Percentiles rank a stretch among this genome's conserved stretches.
phyloP scores from a whole-genome alignment of 2,888 invertebrate species.

The Apoda limacodes region DNA sequence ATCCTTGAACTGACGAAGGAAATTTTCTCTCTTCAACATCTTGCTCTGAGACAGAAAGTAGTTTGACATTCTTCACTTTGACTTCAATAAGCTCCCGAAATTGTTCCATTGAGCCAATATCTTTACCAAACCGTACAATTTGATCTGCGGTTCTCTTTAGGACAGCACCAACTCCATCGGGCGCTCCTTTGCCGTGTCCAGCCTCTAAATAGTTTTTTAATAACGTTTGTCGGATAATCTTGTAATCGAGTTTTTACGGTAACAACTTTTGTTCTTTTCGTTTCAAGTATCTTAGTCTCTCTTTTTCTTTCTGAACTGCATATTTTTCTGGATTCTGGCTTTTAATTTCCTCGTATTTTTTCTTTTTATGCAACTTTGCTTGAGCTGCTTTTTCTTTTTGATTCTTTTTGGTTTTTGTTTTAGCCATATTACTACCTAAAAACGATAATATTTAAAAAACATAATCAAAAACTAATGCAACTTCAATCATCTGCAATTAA shows the following conservation, averaged over 20 bases:
- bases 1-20: constrained; percentile 8
- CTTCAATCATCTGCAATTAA: too few relatives aligned
- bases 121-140: constrained; percentile 6
- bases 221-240: constrained; percentile 4
- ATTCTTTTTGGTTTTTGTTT: constrained; percentile 14
- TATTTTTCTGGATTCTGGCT: constrained; percentile 5
- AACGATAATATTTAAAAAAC: constrained; percentile 4
- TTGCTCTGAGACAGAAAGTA: constrained; percentile 9
- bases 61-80: constrained; percentile 7
- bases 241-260: constrained; percentile 2
- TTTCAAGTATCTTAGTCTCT: constrained; percentile 11
- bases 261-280: constrained; percentile 8
- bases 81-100: constrained; percentile 3
- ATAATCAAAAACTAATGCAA: constrained; percentile 1
- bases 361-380: constrained; percentile 6
- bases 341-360: constrained; percentile 8
- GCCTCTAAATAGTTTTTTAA: constrained; percentile 13
- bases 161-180: constrained; percentile 18
- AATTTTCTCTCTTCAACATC: constrained; percentile 6
- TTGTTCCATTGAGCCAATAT: constrained; percentile 6
- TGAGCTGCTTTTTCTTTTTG: constrained; percentile 11
- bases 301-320: constrained; percentile 13
- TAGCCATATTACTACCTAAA: constrained; percentile 7
- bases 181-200: constrained; percentile 18
- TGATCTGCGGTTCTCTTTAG: constrained; percentile 14